Base-by-base conservation (phyloP, 2,113 vertebrate species). In the Ceyx margarethae region DNA sequence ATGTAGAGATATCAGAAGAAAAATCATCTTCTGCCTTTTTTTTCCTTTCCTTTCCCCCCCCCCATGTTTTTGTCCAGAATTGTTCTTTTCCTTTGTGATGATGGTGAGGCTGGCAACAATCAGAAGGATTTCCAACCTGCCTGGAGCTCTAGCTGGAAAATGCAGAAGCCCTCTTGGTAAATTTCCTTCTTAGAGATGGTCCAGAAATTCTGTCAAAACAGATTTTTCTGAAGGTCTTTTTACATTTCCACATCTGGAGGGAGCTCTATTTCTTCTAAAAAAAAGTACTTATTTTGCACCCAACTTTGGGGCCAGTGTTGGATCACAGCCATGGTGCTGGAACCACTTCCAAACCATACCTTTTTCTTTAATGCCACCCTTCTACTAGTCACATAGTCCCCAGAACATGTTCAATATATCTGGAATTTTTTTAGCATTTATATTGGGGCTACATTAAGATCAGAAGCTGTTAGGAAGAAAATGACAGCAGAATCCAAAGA, bases 221-320 rank as follows among this genome's bases (percentile, higher is more conserved):
- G 46, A 58, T 72, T 81, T 93, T 93, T 93, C 56, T 88, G 56
- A 28, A 87, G 71, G 68, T 65, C 26, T 85, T 92, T 65, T 58
- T 19, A 9, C 28, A 82, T 26, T 91, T 88, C 37, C 31, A 77
- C 84, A 87, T 90, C 37, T 67, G 96, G 79, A 68, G 20, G 50
- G 72, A 82, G 69, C 64, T 26, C 19, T 0, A 2, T 20, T 91
- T 48, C 42, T 62, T 56, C 83, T 93, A 71, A 89, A 94, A 89
- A 94, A 74, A 66, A 13, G 43, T 74, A 5, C 72, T 77, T 18
- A 22, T 72, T 82, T 82, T 85, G 28, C 69, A 58, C 69, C 42
- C 53, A 45, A 1, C 0, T 76, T 79, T 45, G 25, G 18, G 43
- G 9, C 37, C 45, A 57, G 45, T 16, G 93, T 71, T 81, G 12